Percentiles rank a stretch among this genome's conserved stretches.
These are phyloP conservation scores for Erebia epiphron DNA, from an alignment of 2,888 invertebrate species.

Conservation along the genomic window DNA sequence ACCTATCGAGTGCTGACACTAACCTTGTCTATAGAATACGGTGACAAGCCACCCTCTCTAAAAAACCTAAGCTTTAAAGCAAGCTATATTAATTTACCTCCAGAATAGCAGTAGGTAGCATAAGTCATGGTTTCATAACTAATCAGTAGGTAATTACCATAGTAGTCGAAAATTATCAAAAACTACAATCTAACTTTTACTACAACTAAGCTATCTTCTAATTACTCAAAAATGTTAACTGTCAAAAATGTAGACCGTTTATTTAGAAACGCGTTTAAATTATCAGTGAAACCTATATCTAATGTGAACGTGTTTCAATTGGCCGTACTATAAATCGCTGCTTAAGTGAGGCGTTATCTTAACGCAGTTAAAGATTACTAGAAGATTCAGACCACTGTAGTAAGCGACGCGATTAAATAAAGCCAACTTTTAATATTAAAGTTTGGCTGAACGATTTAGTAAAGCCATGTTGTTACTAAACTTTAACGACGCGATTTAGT, in stretches of 20 bases:
- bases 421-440: background rate
- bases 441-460: background rate
- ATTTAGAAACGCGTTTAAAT: conserved; percentile 7
- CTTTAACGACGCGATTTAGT: no score
- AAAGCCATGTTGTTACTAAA: no score
- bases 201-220: background rate
- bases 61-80: no score
- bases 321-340: conserved; percentile 51
- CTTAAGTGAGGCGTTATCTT: conserved; percentile 64
- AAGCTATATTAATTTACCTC: no score
- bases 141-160: background rate
- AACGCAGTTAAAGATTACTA: conserved; percentile 54
- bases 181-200: background rate
- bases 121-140: background rate
- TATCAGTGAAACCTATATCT: conserved; percentile 14
- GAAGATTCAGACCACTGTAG: conserved; percentile 36
- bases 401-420: conserved; percentile 43
- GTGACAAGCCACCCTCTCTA: no score
- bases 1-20: no score
- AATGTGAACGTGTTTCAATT: conserved; percentile 38
- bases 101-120: no score
- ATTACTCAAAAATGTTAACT: conserved; percentile 6
- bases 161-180: background rate
- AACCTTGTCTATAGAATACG: no score
- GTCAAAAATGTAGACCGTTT: conserved; percentile 9